Evolutionary conservation across 2,113 vertebrate species (phyloP).

Genomic region (Calidris pugnax): DNA sequence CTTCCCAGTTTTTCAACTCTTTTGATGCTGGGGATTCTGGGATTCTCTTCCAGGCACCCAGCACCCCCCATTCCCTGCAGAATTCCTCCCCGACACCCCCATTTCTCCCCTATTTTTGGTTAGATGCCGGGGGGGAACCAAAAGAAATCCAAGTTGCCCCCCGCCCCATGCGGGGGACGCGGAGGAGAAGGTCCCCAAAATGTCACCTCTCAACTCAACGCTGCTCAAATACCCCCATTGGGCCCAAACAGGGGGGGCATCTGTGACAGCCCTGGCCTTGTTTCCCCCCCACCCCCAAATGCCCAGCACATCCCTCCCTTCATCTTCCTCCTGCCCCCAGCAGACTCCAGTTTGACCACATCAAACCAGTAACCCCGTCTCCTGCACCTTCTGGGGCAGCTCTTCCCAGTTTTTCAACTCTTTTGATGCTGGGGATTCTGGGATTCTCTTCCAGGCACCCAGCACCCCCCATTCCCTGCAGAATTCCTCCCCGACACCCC

Average conservation of each 20-base stretch:
- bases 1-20: not conserved
- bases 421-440: fast-evolving
- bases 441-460: fast-evolving
- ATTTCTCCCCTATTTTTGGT: no score
- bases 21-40: fast-evolving
- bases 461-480: not conserved
- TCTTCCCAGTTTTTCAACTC: not conserved
- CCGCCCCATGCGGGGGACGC: no score
- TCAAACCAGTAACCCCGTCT: not conserved
- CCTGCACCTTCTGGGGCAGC: not conserved
- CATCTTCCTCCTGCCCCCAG: not conserved
- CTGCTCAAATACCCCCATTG: not conserved
- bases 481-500: not conserved
- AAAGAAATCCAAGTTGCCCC: no score
- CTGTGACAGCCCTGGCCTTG: no score
- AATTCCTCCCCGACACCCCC: not conserved
- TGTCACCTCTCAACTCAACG: fast-evolving
- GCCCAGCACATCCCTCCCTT: not conserved
- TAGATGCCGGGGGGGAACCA: no score
- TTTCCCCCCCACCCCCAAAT: no score
- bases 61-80: not conserved
- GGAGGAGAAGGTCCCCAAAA: not conserved
- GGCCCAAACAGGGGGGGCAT: not conserved
- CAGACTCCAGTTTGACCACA: not conserved
- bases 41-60: fast-evolving